Conservation (phyloP, 2,113 vertebrate genomes). For the Platysteira castanea region DNA sequence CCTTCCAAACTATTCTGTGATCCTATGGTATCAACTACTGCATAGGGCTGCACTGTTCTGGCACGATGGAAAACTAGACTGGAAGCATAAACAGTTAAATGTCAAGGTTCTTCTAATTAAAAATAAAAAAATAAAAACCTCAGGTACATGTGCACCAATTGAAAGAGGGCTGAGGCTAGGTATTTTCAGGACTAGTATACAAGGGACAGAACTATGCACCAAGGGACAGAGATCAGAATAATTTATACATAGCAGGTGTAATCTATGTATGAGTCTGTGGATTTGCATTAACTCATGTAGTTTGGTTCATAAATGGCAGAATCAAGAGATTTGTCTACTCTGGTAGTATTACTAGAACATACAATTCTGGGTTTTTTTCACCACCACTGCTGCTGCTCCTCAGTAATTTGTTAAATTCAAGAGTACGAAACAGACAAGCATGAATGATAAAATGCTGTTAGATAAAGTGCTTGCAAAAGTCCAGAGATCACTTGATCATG, state of each 20-base stretch:
- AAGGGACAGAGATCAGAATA: background rate
- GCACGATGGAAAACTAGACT: background rate
- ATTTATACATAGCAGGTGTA: background rate
- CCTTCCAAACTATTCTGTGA: background rate
- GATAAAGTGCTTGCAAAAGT: background rate
- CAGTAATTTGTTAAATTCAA: background rate
- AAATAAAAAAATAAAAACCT: background rate
- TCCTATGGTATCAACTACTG: background rate
- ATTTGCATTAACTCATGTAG: background rate
- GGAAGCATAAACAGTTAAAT: background rate
- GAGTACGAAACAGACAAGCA: background rate
- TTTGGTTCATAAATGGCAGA: background rate
- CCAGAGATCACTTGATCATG: background rate
- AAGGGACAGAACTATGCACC: background rate
- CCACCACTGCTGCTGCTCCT: background rate
- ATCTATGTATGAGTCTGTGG: background rate
- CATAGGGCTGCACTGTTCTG: background rate
- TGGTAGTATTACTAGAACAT: background rate
- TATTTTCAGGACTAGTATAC: background rate
- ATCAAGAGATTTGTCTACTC: background rate
- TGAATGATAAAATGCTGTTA: background rate
- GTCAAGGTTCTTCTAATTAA: background rate
- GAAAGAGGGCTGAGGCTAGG: background rate
- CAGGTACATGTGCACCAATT: background rate
- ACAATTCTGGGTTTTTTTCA: background rate